Evolutionary conservation across 2,888 invertebrate genomes (phyloP).

Genomic region (Portevinia maculata): DNA sequence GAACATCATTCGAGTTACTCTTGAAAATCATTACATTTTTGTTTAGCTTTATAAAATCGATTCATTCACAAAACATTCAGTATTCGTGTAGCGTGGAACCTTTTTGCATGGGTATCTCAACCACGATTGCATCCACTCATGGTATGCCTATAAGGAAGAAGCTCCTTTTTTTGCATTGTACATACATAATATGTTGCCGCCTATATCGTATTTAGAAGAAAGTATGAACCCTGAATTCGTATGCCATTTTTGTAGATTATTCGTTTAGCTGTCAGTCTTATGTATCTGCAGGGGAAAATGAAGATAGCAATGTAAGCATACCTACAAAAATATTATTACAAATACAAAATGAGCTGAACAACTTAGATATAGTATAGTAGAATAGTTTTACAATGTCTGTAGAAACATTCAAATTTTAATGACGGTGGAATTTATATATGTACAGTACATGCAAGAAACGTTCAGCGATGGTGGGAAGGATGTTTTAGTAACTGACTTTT

Average conservation of each 20-base stretch:
- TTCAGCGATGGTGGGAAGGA: no score
- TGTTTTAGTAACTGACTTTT: no score
- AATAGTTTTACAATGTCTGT: slow-evolving; percentile 58
- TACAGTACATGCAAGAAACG: neutral
- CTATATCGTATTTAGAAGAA: slow-evolving; percentile 14
- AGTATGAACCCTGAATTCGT: slow-evolving; percentile 24
- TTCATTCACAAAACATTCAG: slow-evolving; percentile 2
- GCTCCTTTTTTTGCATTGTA: neutral
- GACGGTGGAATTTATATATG: slow-evolving; percentile 38
- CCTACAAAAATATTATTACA: neutral
- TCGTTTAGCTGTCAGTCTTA: slow-evolving; percentile 44
- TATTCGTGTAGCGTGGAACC: neutral
- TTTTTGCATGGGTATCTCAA: neutral
- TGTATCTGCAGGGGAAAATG: neutral
- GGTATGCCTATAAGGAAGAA: neutral
- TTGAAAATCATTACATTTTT: neutral
- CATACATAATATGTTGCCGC: neutral
- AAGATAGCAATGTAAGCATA: neutral
- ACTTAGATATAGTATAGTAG: slow-evolving; percentile 50
- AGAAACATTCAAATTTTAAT: slow-evolving; percentile 56
- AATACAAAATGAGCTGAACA: slow-evolving; percentile 28
- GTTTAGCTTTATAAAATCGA: slow-evolving; percentile 1
- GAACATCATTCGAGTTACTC: slow-evolving; percentile 15
- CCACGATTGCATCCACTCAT: neutral
- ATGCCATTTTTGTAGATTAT: slow-evolving; percentile 47